A percentile compares a stretch with the other conserved stretches of the same genome.
These are phyloP conservation scores for Ctenicera cuprea DNA, from an alignment of 2,888 invertebrate genomes.

Conservation along the genomic window DNA sequence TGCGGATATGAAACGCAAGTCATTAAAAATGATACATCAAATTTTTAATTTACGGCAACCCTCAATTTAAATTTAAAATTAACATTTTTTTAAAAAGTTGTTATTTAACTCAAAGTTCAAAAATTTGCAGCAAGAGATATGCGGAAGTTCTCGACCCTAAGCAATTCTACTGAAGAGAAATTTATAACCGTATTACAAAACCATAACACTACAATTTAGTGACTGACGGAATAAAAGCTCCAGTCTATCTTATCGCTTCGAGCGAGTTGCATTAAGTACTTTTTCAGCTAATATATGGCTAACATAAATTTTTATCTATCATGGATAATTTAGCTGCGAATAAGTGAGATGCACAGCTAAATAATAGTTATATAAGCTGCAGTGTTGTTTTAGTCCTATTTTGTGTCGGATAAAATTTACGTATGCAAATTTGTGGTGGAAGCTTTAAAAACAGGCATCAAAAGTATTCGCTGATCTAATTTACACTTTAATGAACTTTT, in stretches of 20 bases:
- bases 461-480: slow-evolving; percentile 3
- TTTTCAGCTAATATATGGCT: slow-evolving; percentile 6
- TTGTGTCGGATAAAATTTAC: too few species aligned
- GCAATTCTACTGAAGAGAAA: neutral
- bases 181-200: slow-evolving; percentile 22
- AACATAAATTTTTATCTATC: slow-evolving; percentile 23
- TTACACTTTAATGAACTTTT: slow-evolving; percentile 28
- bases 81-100: too few species aligned
- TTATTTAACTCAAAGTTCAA: neutral
- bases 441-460: neutral
- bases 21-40: too few species aligned
- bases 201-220: slow-evolving; percentile 24
- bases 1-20: too few species aligned
- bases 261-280: slow-evolving; percentile 1
- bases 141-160: neutral
- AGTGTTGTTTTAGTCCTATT: too few species aligned
- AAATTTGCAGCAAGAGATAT: neutral
- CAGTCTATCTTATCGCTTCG: slow-evolving; percentile 7
- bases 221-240: slow-evolving; percentile 9
- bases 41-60: too few species aligned
- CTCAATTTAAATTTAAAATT: too few species aligned
- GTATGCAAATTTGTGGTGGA: neutral
- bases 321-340: slow-evolving; percentile 13
- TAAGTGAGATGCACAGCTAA: neutral
- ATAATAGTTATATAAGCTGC: too few species aligned